Evolutionary conservation across 2,113 vertebrate genomes (phyloP).

Genomic region (Burhinus oedicnemus): DNA sequence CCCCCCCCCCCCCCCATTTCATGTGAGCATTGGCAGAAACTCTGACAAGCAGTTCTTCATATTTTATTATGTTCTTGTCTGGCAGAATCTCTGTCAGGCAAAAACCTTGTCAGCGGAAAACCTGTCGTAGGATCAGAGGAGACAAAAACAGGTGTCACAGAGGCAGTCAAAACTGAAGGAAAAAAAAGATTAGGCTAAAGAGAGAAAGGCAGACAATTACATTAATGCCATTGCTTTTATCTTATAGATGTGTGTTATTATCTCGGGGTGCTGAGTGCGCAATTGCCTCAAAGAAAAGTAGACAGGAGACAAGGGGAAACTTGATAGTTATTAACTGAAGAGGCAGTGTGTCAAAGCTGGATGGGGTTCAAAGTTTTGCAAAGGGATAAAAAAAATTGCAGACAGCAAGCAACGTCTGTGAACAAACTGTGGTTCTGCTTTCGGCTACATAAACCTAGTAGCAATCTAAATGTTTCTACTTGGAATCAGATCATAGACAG

Average conservation of each 20-base stretch:
- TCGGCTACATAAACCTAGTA: slow-evolving; percentile 77
- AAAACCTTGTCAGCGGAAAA: slow-evolving; percentile 90
- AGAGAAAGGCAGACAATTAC: slow-evolving; percentile 89
- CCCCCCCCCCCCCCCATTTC: slow-evolving; percentile 69
- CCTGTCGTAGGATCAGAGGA: slow-evolving; percentile 87
- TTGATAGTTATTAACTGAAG: slow-evolving; percentile 89
- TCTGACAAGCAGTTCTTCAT: slow-evolving; percentile 96
- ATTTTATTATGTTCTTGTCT: slow-evolving; percentile 98
- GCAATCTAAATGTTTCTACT: slow-evolving; percentile 75
- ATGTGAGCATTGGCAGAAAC: slow-evolving; percentile 88
- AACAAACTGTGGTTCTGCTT: slow-evolving; percentile 77
- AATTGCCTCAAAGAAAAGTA: slow-evolving; percentile 85
- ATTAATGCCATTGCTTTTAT: slow-evolving; percentile 92
- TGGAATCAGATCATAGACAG: slow-evolving; percentile 83
- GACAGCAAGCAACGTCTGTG: slow-evolving; percentile 74
- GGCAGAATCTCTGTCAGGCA: slow-evolving; percentile 91
- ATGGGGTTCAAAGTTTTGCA: slow-evolving; percentile 86
- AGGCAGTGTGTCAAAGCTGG: slow-evolving; percentile 86
- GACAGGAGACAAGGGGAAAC: slow-evolving; percentile 86
- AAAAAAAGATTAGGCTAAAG: slow-evolving; percentile 88
- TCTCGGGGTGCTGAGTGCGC: slow-evolving; percentile 88
- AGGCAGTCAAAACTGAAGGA: slow-evolving; percentile 88
- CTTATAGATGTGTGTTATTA: slow-evolving; percentile 90
- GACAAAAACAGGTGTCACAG: slow-evolving; percentile 96
- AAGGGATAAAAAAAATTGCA: slow-evolving; percentile 76